Evolutionary conservation across 92 coral and sea anemone genomes (phyloP).

Genomic region (Heliopora coerulea): DNA sequence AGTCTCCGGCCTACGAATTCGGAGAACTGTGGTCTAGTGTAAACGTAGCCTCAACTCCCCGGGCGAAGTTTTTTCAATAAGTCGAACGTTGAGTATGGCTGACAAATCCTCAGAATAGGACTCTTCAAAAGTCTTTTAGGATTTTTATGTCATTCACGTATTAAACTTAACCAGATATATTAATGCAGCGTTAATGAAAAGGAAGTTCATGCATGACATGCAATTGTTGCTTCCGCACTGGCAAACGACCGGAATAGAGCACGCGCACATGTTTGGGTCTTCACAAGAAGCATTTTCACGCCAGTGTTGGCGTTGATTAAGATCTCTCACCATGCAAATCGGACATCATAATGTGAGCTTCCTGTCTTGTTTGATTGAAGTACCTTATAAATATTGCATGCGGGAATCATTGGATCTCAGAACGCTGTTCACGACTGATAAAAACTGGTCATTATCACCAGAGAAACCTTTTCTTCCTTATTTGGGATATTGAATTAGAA

Average conservation of each 20-base stretch:
- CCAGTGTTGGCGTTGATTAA: slow-evolving; percentile 1
- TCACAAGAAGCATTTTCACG: no score
- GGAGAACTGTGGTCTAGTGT: no score
- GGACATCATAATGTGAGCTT: slow-evolving; percentile 26
- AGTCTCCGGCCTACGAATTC: no score
- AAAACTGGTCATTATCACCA: background rate
- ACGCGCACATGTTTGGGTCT: no score
- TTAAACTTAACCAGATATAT: background rate
- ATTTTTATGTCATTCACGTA: background rate
- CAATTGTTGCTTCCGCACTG: background rate
- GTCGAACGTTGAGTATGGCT: slow-evolving; percentile 2
- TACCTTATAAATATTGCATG: slow-evolving; percentile 34
- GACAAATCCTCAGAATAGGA: background rate
- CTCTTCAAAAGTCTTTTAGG: background rate
- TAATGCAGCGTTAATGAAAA: background rate
- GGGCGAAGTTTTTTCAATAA: background rate
- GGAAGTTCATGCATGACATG: no score
- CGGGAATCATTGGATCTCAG: background rate
- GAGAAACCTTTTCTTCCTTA: background rate
- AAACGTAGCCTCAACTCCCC: background rate
- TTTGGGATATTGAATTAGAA: no score
- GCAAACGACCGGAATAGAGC: no score
- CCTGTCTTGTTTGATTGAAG: slow-evolving; percentile 33
- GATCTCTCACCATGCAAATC: slow-evolving; percentile 26
- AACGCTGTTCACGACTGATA: background rate